Evolutionary conservation across 2,797 vertebrate species (phyloP), one percentile per base, ranked within the genome.

Genomic region (Notoglanidium macrostoma): DNA sequence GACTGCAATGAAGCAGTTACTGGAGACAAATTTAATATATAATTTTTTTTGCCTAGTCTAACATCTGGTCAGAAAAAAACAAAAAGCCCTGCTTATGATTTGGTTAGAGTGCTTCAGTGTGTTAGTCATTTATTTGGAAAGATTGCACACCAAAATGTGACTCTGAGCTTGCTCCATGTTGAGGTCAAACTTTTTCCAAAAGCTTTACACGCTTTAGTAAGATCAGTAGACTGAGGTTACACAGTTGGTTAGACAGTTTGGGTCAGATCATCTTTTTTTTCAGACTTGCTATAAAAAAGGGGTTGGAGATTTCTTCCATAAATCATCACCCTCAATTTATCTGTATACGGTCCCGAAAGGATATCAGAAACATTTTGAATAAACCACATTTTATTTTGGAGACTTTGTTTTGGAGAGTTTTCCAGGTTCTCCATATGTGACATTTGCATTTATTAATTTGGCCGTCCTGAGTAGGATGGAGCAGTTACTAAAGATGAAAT

Each of bases 91-190:
- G 15, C 17, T 67, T 3, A 65, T 7, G 26, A 5, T 81, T 81
- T 63, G 78, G 35, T 81, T 23, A 21, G 78, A 10, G 26, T 49
- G 35, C 63, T 65, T 73, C 55, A 35, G 54, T 61, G 51, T 29
- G 86, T 82, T 44, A 82, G 68, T 87, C 86, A 87, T 82, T 74
- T 49, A 74, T 82, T 65, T 73, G 44, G 68, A 54, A 86, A 67
- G 55, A 51, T n/a, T 63, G 26, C 40, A 19, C 80, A 82, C 61
- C 44, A 67, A 11, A 49, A 21, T 61, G 21, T 80, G 55, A 80
- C 32, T 1, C 26, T 80, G 74, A 70, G 61, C 68, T 1, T 81
- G 51, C 26, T 57, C 77, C 21, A 14, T 46, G 76, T 32, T 44
- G 57, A 65, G 26, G 15, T 29, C 44, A 68, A 21, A 35, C 26